These are phyloP conservation scores for Dynastes grantii DNA, from an alignment of 2,888 invertebrate species.

Conservation along the genomic window DNA sequence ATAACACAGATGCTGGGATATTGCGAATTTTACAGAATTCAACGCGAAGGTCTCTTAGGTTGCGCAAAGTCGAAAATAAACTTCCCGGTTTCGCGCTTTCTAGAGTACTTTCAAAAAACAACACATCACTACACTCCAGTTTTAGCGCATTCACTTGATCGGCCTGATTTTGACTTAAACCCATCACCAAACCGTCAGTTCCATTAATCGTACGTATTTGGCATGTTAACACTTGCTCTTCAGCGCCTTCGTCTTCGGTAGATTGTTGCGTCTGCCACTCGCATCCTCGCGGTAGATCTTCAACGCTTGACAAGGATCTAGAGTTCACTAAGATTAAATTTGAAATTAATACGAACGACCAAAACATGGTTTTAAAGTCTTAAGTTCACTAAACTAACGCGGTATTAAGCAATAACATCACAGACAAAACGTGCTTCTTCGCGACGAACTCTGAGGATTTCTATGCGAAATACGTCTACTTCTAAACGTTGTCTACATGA, in stretches of 20 bases:
- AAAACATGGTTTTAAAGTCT: constrained; percentile 53
- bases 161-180: constrained; percentile 79
- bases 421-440: constrained; percentile 24
- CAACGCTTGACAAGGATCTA: constrained; percentile 69
- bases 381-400: neutral
- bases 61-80: constrained; percentile 77
- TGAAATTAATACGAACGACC: constrained; percentile 46
- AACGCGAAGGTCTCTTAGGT: constrained; percentile 79
- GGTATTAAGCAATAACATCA: constrained; percentile 17
- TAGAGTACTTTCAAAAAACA: constrained; percentile 82
- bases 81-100: constrained; percentile 71
- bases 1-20: constrained; percentile 80
- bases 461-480: constrained; percentile 46
- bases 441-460: constrained; percentile 10
- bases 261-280: constrained; percentile 78
- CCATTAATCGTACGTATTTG: constrained; percentile 82
- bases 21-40: constrained; percentile 86
- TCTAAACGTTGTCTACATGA: constrained; percentile 36
- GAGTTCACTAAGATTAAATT: constrained; percentile 58
- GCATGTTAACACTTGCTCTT: constrained; percentile 77
- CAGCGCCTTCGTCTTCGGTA: constrained; percentile 73
- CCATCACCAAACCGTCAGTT: constrained; percentile 79
- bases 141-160: constrained; percentile 80
- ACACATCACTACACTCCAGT: constrained; percentile 82
- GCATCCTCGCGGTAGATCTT: constrained; percentile 81